These are phyloP conservation scores for Lamellibrachia columna DNA, from an alignment of 2,888 invertebrate species.

Conservation along the genomic window DNA sequence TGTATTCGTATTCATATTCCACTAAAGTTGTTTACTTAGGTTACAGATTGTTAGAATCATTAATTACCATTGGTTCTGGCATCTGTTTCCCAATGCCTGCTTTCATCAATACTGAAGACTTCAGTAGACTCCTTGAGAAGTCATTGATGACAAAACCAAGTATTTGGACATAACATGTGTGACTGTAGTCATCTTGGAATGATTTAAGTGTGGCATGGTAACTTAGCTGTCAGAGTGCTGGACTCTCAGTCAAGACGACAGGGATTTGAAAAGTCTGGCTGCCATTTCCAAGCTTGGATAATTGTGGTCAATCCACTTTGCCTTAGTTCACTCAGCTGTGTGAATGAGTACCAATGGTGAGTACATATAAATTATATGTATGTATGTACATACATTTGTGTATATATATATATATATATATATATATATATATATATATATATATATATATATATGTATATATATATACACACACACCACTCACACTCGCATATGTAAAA, in stretches of 20 bases:
- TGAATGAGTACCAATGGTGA: background rate
- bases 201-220: background rate
- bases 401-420: no score
- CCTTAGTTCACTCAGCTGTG: background rate
- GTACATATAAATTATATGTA: no score
- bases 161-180: background rate
- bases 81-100: background rate
- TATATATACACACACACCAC: no score
- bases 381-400: no score
- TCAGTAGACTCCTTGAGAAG: background rate
- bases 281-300: background rate
- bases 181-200: background rate
- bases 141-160: conserved; percentile 1
- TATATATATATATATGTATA: no score
- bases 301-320: background rate
- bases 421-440: no score
- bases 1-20: background rate
- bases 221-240: background rate
- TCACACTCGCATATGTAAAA: no score
- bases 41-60: background rate
- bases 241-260: background rate
- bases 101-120: background rate
- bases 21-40: background rate
- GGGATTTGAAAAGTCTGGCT: background rate
- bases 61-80: background rate